Evolutionary conservation across 2,797 vertebrate species (phyloP).

Genomic region (Alfaro cultratus): DNA sequence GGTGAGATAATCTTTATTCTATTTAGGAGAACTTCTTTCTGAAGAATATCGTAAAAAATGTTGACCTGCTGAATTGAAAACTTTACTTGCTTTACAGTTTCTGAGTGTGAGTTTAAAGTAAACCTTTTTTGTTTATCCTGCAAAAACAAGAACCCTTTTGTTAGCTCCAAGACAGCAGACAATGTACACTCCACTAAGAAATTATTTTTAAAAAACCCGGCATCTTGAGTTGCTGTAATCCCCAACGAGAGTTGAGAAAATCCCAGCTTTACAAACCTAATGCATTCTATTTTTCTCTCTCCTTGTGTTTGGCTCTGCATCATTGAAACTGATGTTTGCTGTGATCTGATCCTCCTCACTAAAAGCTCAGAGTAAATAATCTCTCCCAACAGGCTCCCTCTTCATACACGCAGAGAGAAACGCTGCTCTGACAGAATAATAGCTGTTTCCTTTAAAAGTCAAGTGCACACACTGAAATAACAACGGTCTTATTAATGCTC

Average conservation of each 20-base stretch:
- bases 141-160: neutral
- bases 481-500: conserved; percentile 16
- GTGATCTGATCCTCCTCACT: neutral
- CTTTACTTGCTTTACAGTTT: neutral
- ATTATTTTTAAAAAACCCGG: neutral
- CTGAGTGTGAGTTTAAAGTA: neutral
- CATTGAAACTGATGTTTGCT: neutral
- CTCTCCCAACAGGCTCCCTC: neutral
- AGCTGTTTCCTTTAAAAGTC: conserved; percentile 20
- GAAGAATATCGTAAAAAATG: neutral
- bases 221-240: neutral
- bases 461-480: conserved; percentile 19
- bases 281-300: neutral
- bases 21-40: neutral
- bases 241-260: neutral
- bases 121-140: neutral
- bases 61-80: neutral
- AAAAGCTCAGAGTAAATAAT: conserved; percentile 1
- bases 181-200: neutral
- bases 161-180: neutral
- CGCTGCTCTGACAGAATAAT: neutral
- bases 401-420: neutral
- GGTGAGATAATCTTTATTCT: neutral
- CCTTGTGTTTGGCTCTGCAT: neutral
- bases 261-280: neutral